Evolutionary conservation across 2,888 invertebrate species (phyloP).

Genomic region (Hermaeophaga mercurialis): DNA sequence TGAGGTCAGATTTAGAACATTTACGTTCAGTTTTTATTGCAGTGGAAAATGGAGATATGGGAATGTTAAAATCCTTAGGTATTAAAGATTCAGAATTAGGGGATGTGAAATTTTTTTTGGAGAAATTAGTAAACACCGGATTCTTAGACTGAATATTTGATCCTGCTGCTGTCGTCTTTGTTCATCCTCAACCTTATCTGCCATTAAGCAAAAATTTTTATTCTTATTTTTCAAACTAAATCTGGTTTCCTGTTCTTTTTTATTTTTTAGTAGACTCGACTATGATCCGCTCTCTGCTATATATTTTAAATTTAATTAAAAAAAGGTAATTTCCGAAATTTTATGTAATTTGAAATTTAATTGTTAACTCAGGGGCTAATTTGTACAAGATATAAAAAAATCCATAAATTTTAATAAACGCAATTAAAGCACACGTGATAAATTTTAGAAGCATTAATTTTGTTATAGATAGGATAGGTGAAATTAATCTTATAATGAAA

Average conservation of each 20-base stretch:
- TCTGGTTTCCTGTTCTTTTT: conserved; percentile 39
- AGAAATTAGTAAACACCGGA: conserved; percentile 93
- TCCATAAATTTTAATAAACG: no score
- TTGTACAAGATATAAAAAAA: no score
- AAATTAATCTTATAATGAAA: no score
- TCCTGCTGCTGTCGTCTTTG: conserved; percentile 69
- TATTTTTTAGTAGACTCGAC: conserved; percentile 56
- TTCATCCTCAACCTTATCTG: conserved; percentile 66
- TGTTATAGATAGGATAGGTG: no score
- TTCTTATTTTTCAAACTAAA: conserved; percentile 59
- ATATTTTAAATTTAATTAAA: neutral
- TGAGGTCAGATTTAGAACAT: conserved; percentile 89
- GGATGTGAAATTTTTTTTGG: conserved; percentile 94
- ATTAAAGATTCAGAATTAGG: conserved; percentile 95
- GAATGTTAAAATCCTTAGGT: conserved; percentile 91
- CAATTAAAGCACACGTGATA: no score
- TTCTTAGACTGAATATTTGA: conserved; percentile 82
- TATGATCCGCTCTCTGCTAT: conserved; percentile 48
- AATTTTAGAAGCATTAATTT: no score
- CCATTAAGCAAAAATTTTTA: conserved; percentile 76
- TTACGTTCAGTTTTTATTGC: conserved; percentile 94
- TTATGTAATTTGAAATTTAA: no score
- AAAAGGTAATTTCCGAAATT: neutral
- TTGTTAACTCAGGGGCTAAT: no score
- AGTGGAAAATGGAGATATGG: conserved; percentile 92